Conservation (phyloP, 2,888 invertebrate species). For the Polydrusus cervinus region DNA sequence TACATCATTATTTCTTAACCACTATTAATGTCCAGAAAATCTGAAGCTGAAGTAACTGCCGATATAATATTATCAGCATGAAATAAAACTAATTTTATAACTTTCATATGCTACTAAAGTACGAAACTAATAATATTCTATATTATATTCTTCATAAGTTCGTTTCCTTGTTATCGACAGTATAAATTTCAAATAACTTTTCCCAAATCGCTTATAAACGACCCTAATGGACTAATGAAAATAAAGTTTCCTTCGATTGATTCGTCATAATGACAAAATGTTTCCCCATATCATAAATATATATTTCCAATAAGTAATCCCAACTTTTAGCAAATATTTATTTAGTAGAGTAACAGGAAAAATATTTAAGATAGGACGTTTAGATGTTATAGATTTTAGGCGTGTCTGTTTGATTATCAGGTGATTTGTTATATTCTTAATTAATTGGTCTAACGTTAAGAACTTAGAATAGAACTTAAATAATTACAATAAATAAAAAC, state of each 20-base stretch:
- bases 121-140: background rate
- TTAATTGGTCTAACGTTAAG: no score
- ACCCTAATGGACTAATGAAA: slow-evolving; percentile 19
- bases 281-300: slow-evolving; percentile 13
- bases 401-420: background rate
- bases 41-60: no score
- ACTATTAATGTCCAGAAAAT: no score
- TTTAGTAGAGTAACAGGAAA: background rate
- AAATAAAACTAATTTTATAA: no score
- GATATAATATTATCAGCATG: no score
- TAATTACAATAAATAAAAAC: no score
- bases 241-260: slow-evolving; percentile 15
- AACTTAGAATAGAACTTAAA: no score
- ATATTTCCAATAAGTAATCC: slow-evolving; percentile 16
- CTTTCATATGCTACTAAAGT: background rate
- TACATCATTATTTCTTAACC: no score
- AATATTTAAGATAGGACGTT: background rate
- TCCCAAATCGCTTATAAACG: slow-evolving; percentile 19
- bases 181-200: slow-evolving; percentile 11
- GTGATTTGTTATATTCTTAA: no score
- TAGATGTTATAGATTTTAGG: background rate
- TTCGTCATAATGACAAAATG: slow-evolving; percentile 16
- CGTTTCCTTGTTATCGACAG: background rate
- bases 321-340: slow-evolving; percentile 20
- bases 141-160: slow-evolving; percentile 7